Evolutionary conservation across 1,140 invertebrate species (phyloP), one percentile per base, ranked within the genome.

Genomic region (Conopomorpha cramerella): DNA sequence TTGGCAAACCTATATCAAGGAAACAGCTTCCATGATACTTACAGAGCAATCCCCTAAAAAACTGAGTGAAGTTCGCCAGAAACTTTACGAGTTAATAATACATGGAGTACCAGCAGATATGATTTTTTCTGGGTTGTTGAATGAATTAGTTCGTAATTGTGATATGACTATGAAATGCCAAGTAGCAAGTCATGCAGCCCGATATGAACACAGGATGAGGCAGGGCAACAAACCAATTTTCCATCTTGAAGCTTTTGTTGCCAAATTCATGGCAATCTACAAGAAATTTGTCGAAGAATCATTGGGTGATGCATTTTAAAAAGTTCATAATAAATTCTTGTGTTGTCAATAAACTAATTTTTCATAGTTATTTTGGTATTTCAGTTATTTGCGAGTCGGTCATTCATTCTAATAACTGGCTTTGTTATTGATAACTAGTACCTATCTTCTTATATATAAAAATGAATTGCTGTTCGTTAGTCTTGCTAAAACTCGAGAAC

Each of bases 171-270:
- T 98, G 43, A 96, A 96, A 78, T 85, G 84, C 12, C 84, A 95
- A 68, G 85, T 98, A 2, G 87, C 92, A 0, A 84, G 86, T 41
- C 74, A 88, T 46, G 96, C 96, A 8, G 91, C 95, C 0, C 82
- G 85, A 34, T 96, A 91, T 76, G 95, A 99, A 65, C 92, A 97
- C 62, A 83, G 91, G 39, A 87, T 98, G 81, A 86, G 90, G 49
- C 79, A 87, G 29, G 95, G 96, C 10, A 91, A 89, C 39, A 99
- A 99, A 77, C 82, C 88, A n/a, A 97, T 99, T 50, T 96, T 95
- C 55, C 95, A 99, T 71, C 79, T 99, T 23, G 96, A 99, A 79
- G 94, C 95, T 11, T 99, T 99, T 83, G 87, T 96, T 36, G 94
- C 93, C 2, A 90, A 92, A 47, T 98, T 97, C 70, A 99, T 99